Evolutionary conservation across 1,140 invertebrate species (phyloP).

Genomic region (Drosophila pachea): DNA sequence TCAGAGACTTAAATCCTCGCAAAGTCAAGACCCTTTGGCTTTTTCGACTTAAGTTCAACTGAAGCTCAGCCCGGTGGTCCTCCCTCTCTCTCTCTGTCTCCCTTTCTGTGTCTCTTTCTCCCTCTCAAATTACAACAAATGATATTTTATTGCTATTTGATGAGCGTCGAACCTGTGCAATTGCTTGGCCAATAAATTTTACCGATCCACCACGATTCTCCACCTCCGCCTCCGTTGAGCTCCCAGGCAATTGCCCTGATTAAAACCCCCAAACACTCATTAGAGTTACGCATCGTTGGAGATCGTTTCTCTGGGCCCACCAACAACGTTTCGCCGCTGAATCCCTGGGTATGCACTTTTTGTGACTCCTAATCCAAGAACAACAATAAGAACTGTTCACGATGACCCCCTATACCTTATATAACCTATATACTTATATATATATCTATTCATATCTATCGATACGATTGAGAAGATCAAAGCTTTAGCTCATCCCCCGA

Average conservation of each 20-base stretch:
- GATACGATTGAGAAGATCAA: too few species aligned
- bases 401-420: too few species aligned
- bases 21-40: too few species aligned
- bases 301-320: constrained; percentile 21
- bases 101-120: not conserved
- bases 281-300: constrained; percentile 33
- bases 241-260: constrained; percentile 42
- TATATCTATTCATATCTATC: constrained; percentile 18
- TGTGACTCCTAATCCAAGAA: too few species aligned
- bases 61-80: constrained; percentile 31
- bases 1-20: constrained; percentile 3
- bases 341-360: too few species aligned
- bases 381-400: too few species aligned
- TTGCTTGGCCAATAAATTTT: constrained; percentile 67
- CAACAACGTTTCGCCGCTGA: constrained; percentile 24
- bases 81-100: not conserved
- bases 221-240: not conserved
- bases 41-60: not conserved
- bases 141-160: constrained; percentile 75
- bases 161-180: constrained; percentile 61
- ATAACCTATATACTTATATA: constrained; percentile 3
- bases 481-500: too few species aligned
- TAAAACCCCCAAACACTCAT: constrained; percentile 43
- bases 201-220: not conserved
- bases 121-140: constrained; percentile 65